A percentile compares a stretch with the other conserved stretches of the same genome.
These are phyloP conservation scores for Phaetusa simplex DNA, from an alignment of 2,113 vertebrate genomes.

Conservation along the genomic window DNA sequence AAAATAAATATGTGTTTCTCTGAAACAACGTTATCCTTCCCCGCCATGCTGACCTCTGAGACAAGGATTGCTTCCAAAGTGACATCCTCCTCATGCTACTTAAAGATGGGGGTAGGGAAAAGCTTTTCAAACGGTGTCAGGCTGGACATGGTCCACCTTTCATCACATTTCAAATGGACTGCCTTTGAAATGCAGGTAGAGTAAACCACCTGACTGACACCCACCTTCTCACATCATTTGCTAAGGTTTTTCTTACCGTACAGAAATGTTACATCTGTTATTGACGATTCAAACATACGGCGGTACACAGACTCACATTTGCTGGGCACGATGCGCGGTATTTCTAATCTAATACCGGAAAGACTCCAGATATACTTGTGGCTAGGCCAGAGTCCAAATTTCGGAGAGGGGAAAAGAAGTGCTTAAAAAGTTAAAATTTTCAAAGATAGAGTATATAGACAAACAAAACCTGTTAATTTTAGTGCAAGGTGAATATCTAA, in stretches of 20 bases:
- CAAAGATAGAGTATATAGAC: neutral
- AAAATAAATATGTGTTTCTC: constrained; percentile 11
- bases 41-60: neutral
- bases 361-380: neutral
- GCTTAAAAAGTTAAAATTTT: neutral
- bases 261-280: neutral
- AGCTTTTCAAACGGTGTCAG: constrained; percentile 31
- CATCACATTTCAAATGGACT: neutral
- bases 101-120: neutral
- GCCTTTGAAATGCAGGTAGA: constrained; percentile 26
- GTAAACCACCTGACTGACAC: neutral
- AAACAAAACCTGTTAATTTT: neutral
- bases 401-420: neutral
- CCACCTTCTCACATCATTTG: neutral
- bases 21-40: neutral
- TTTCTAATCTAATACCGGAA: neutral
- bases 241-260: neutral
- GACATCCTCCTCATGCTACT: neutral
- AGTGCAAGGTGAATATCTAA: neutral
- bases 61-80: neutral
- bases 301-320: neutral
- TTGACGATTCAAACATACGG: neutral
- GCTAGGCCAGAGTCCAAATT: neutral
- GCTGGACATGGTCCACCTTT: neutral
- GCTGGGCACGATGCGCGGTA: accelerated